A percentile compares a stretch with the other conserved stretches of the same genome.
These are phyloP conservation scores for Drosophila watanabei DNA, from an alignment of 1,140 invertebrate genomes.

Conservation along the genomic window DNA sequence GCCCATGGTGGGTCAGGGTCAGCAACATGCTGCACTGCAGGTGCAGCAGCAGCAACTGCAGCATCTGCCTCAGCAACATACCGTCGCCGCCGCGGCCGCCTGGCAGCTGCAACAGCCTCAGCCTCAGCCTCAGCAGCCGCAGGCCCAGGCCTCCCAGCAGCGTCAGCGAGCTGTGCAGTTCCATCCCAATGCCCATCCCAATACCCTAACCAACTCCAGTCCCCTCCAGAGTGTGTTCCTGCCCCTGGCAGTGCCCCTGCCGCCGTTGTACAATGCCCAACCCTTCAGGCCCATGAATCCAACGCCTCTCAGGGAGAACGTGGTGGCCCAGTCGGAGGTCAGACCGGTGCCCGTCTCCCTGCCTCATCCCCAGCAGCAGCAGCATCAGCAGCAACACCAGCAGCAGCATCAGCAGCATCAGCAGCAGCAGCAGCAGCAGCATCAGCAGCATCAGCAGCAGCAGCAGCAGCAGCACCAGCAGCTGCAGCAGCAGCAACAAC, in stretches of 20 bases:
- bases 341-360: constrained; percentile 50
- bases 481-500: constrained; percentile 36
- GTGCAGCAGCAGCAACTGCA: constrained; percentile 57
- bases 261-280: constrained; percentile 87
- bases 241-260: constrained; percentile 87
- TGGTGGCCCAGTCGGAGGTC: constrained; percentile 75
- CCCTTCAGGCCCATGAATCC: constrained; percentile 84
- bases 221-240: constrained; percentile 49
- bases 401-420: constrained; percentile 8
- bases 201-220: neutral
- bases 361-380: constrained; percentile 7
- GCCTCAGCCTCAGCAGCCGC: constrained; percentile 56
- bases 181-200: constrained; percentile 34
- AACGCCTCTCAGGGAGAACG: constrained; percentile 53
- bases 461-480: neutral
- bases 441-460: constrained; percentile 12
- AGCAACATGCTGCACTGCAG: constrained; percentile 31
- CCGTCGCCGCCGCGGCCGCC: constrained; percentile 23
- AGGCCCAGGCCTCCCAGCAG: constrained; percentile 65
- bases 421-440: constrained; percentile 26
- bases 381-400: constrained; percentile 18
- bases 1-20: constrained; percentile 87
- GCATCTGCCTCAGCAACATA: constrained; percentile 50
- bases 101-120: constrained; percentile 57
- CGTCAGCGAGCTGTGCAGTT: constrained; percentile 77